Base-by-base conservation (phyloP, 2,888 invertebrate genomes). In the Leucophenga maculata region DNA sequence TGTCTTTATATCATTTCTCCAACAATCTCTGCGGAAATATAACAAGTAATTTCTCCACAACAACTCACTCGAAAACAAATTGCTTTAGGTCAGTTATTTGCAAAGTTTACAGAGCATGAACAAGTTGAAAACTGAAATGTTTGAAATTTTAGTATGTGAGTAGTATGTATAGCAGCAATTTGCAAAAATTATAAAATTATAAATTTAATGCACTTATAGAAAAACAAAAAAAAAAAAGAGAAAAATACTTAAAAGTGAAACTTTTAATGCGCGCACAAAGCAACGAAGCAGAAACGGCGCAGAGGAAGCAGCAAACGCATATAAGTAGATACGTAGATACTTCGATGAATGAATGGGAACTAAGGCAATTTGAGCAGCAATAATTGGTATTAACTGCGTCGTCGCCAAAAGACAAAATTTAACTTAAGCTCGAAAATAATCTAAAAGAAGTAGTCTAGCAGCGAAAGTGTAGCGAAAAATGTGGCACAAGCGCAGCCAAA, bases 11-110 rank as follows among this genome's bases (percentile, higher is more conserved):
- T 11, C 39, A 39, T 1, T 39, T 39, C 11, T 39, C 9, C 39
- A 39, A 8, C 39, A 39, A 11, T 39, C 8, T 8, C 39, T 11
- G 11, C 39, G 39, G 39, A 39, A 39, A 39, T 39, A 6, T 9
- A 11, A 1, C 11, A 11, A 39, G 11, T 39, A 39, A 39, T 39
- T 39, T 39, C 39, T 39, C 39, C 39, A 39, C 39, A 6, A 39
- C 11, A 39, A 11, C 39, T 39, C 39, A 39, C 39, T 39, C 1
- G 11, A 18, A 62, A 62, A 62, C 22, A 22, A 46, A 62, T 62
- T 62, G 62, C 32, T 62, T 62, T 46, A 62, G 62, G 62, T 62
- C 62, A 62, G 62, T 62, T 62, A 16, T 32, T 59, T 39, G 26
- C 32, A 18, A 60, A n/a, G n/a, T 39, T n/a, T 50, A 50, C 50